Evolutionary conservation across 1,140 invertebrate genomes (phyloP).

Genomic region (Agraylea sexmaculata): DNA sequence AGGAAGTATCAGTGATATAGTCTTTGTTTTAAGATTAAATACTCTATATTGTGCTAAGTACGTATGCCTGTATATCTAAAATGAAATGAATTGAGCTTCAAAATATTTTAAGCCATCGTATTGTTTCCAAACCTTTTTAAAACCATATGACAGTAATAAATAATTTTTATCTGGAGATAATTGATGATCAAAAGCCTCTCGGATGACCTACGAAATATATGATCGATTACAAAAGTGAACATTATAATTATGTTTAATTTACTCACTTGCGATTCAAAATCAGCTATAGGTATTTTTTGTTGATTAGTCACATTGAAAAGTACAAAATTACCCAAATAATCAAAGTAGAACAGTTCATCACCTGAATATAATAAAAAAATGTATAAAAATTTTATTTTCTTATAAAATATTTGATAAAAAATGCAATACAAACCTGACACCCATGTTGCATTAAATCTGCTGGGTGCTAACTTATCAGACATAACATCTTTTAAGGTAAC

Average conservation of each 20-base stretch:
- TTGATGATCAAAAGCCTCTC: slow-evolving; percentile 27
- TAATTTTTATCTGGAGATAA: slow-evolving; percentile 41
- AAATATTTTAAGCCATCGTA: slow-evolving; percentile 7
- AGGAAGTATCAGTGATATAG: slow-evolving; percentile 22
- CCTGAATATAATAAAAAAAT: slow-evolving; percentile 25
- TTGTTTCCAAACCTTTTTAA: slow-evolving; percentile 35
- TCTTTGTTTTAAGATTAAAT: slow-evolving; percentile 33
- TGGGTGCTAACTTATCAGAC: slow-evolving; percentile 27
- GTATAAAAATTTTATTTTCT: slow-evolving; percentile 11
- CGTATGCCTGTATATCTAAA: slow-evolving; percentile 42
- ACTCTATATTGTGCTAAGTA: slow-evolving; percentile 39
- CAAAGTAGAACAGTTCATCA: slow-evolving; percentile 25
- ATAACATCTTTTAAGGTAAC: slow-evolving; percentile 31
- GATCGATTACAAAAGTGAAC: too few species aligned
- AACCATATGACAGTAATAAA: slow-evolving; percentile 36
- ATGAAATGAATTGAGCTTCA: slow-evolving; percentile 19
- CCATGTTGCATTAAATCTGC: slow-evolving; percentile 38
- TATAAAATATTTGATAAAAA: background rate
- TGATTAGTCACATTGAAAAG: slow-evolving; percentile 20
- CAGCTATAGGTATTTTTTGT: too few species aligned
- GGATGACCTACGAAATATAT: too few species aligned
- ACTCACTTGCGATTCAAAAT: too few species aligned
- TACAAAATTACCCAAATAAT: slow-evolving; percentile 20
- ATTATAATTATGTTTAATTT: too few species aligned
- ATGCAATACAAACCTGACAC: slow-evolving; percentile 29